Percentiles rank a stretch among this genome's conserved stretches.
Evolutionary conservation across 2,797 vertebrate genomes (phyloP).

Genomic region (Geotrypetes seraphini): DNA sequence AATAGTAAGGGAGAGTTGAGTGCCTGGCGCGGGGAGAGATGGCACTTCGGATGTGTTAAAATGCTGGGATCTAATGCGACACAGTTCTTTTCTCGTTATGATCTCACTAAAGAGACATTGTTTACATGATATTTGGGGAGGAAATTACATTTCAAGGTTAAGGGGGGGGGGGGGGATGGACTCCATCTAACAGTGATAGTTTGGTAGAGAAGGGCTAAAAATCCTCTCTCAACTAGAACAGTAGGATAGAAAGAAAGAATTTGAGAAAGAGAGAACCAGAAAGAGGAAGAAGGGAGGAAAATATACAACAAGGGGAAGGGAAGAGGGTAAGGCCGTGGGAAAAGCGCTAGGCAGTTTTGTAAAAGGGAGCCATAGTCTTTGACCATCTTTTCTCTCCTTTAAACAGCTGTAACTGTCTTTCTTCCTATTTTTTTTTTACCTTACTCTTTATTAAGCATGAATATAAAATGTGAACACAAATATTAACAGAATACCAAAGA

Average conservation of each 20-base stretch:
- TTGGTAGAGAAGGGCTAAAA: rapidly evolving
- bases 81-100: slow-evolving; percentile 20
- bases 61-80: not conserved
- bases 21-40: slow-evolving; percentile 10
- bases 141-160: slow-evolving; percentile 43
- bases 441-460: no score
- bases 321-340: no score
- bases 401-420: no score
- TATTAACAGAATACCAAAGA: no score
- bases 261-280: rapidly evolving
- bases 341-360: no score
- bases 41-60: slow-evolving; percentile 17
- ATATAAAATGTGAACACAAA: no score
- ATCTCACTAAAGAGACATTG: slow-evolving; percentile 36
- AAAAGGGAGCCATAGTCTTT: no score
- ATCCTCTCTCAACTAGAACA: rapidly evolving
- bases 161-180: slow-evolving; percentile 18
- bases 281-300: no score
- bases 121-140: slow-evolving; percentile 32
- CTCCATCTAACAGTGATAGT: not conserved
- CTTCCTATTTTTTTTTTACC: no score
- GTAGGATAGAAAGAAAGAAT: rapidly evolving
- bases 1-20: slow-evolving; percentile 1
- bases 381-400: no score
- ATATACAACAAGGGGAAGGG: no score